These are phyloP conservation scores for Boloria euphrosyne DNA, from an alignment of 2,888 invertebrate species.

Conservation along the genomic window DNA sequence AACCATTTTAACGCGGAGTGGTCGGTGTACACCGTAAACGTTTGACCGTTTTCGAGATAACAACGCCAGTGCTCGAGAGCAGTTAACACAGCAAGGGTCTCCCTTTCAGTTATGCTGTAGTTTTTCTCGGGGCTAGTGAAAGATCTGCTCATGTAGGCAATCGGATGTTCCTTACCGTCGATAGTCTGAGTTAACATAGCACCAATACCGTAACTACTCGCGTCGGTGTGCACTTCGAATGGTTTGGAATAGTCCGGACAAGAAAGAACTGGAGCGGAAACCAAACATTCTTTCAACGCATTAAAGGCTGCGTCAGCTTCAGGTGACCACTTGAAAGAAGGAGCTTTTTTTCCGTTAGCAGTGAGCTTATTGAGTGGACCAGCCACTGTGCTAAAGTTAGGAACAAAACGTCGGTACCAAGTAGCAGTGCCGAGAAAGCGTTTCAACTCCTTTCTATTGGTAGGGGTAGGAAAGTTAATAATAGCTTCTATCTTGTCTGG, in stretches of 20 bases:
- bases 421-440: slow-evolving; percentile 43
- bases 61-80: slow-evolving; percentile 43
- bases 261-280: too few relatives aligned
- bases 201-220: slow-evolving; percentile 39
- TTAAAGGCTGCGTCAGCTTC: too few relatives aligned
- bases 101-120: slow-evolving; percentile 42
- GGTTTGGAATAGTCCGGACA: too few relatives aligned
- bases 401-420: slow-evolving; percentile 44
- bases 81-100: slow-evolving; percentile 43
- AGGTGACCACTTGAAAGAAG: too few relatives aligned
- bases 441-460: slow-evolving; percentile 39
- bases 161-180: slow-evolving; percentile 38
- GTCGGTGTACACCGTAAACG: too few relatives aligned
- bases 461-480: too few relatives aligned
- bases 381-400: slow-evolving; percentile 35
- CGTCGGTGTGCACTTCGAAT: slow-evolving; percentile 20
- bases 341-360: too few relatives aligned
- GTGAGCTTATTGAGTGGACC: slow-evolving; percentile 32
- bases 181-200: slow-evolving; percentile 40
- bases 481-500: too few relatives aligned
- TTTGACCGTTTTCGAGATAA: too few relatives aligned
- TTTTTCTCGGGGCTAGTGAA: slow-evolving; percentile 5
- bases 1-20: too few relatives aligned
- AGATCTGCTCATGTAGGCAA: slow-evolving; percentile 38
- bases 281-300: too few relatives aligned